Conservation (phyloP, 1,140 invertebrate genomes). For the Trichonephila clavipes region DNA sequence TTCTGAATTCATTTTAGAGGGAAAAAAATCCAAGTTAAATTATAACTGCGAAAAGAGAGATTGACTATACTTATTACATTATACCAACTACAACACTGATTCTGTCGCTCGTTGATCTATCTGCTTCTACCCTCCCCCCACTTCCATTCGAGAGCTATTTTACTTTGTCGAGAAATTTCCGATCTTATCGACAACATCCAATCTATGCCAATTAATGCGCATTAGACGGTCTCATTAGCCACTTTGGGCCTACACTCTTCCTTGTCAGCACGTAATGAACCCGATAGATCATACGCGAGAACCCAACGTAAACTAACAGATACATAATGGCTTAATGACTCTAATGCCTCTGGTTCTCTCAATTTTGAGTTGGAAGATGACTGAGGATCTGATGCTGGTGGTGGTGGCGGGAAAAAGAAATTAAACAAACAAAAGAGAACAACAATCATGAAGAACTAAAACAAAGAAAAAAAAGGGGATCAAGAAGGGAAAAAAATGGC, state of each 20-base stretch:
- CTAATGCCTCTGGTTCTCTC: neutral
- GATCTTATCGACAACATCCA: constrained; percentile 13
- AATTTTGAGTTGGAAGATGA: neutral
- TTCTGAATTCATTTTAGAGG: neutral
- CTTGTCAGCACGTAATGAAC: constrained; percentile 45
- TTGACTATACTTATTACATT: neutral
- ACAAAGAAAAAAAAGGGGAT: neutral
- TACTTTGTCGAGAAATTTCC: neutral
- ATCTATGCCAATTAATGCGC: constrained; percentile 63
- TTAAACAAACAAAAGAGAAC: neutral
- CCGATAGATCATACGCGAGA: constrained; percentile 59
- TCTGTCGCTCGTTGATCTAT: constrained; percentile 48
- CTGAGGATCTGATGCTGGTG: neutral
- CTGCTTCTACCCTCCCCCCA: neutral
- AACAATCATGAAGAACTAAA: neutral
- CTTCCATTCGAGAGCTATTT: neutral
- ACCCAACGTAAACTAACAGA: constrained; percentile 38
- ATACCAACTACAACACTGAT: constrained; percentile 15
- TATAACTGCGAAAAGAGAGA: neutral
- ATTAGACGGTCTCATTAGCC: constrained; percentile 50
- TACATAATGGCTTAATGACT: constrained; percentile 63
- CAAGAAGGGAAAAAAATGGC: neutral
- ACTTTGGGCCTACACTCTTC: constrained; percentile 9
- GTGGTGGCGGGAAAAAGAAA: neutral
- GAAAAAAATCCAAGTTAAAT: too few species aligned